Conservation (phyloP, 2,797 vertebrate genomes). For the Diplodus puntazzo region DNA sequence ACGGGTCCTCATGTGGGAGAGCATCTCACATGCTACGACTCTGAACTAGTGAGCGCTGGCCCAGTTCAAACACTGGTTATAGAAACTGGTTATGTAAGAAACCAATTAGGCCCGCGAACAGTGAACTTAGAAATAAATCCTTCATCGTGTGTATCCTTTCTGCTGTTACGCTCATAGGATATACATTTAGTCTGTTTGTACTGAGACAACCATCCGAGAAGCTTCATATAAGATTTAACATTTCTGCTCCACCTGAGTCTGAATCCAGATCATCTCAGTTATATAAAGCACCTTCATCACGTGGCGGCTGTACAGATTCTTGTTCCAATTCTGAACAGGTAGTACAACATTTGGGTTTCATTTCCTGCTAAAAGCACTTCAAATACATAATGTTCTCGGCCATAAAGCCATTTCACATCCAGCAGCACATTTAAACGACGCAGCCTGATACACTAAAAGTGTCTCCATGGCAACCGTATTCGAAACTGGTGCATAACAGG, state of each 20-base stretch:
- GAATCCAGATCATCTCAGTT: neutral
- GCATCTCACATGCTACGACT: neutral
- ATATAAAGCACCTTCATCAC: neutral
- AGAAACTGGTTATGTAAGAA: conserved; percentile 26
- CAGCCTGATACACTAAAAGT: conserved; percentile 58
- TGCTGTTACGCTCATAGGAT: too few relatives aligned
- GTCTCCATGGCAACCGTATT: conserved; percentile 78
- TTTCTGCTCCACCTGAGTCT: too few relatives aligned
- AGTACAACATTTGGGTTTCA: fast-evolving
- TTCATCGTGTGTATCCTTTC: neutral
- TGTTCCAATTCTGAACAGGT: conserved; percentile 1
- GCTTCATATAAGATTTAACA: fast-evolving
- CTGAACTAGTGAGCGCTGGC: neutral
- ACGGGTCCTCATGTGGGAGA: neutral
- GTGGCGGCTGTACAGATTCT: neutral
- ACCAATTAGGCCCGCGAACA: neutral
- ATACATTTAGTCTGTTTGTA: conserved; percentile 1
- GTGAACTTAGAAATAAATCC: neutral
- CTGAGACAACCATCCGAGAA: neutral
- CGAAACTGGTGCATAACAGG: conserved; percentile 36
- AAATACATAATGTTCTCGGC: conserved; percentile 25
- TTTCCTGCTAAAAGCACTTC: conserved; percentile 44
- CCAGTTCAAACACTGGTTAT: conserved; percentile 13
- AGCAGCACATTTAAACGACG: conserved; percentile 45
- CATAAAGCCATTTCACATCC: conserved; percentile 28